A percentile compares a stretch with the other conserved stretches of the same genome.
These are phyloP conservation scores for Alcedo quadribrachys DNA, from an alignment of 2,797 vertebrate species.

Conservation along the genomic window DNA sequence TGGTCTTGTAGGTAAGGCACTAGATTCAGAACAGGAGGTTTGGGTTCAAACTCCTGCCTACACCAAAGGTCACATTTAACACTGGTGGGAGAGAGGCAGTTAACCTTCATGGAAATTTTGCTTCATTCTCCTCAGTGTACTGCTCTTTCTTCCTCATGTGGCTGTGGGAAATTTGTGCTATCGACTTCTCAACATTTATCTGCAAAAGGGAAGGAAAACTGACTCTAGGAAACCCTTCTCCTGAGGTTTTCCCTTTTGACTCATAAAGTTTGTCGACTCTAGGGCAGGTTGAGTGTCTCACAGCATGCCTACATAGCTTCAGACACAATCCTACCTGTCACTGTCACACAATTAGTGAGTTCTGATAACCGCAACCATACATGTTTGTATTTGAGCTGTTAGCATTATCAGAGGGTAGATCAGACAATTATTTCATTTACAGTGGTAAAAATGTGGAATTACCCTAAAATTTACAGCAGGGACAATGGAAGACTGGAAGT, in stretches of 20 bases:
- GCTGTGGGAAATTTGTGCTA: not conserved
- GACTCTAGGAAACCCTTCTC: not conserved
- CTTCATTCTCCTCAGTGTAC: not conserved
- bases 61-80: not conserved
- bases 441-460: not conserved
- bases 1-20: not conserved
- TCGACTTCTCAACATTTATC: not conserved
- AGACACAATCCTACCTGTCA: accelerated
- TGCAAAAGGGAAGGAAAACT: not conserved
- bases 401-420: not conserved
- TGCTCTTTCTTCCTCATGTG: not conserved
- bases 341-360: not conserved
- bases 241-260: not conserved
- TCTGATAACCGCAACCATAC: not conserved
- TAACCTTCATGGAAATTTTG: not conserved
- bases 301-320: not conserved
- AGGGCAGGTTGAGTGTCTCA: not conserved
- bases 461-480: not conserved
- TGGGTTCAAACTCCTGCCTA: not conserved
- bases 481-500: not conserved
- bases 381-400: not conserved
- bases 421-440: not conserved
- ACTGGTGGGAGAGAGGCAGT: not conserved
- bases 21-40: not conserved
- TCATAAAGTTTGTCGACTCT: not conserved